These are phyloP conservation scores for Brenthis hecate DNA, from an alignment of 2,888 invertebrate species.

Conservation along the genomic window DNA sequence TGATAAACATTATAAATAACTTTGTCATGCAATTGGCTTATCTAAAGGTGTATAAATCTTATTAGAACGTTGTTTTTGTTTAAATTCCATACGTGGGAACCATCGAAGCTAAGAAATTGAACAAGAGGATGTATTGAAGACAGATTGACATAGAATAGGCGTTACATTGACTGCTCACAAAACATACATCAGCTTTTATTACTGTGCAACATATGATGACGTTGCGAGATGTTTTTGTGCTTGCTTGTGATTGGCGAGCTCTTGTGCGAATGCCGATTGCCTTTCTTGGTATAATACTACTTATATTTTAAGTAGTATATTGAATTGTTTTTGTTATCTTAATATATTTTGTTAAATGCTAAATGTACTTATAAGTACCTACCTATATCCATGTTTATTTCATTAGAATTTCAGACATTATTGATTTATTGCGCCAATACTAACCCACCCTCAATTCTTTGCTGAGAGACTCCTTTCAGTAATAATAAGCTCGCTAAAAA, in stretches of 20 bases:
- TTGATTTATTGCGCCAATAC: too few relatives aligned
- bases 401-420: too few relatives aligned
- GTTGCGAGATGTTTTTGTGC: slow-evolving; percentile 20
- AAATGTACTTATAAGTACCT: too few relatives aligned
- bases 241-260: slow-evolving; percentile 2
- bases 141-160: slow-evolving; percentile 40
- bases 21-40: not conserved
- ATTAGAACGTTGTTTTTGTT: slow-evolving; percentile 3
- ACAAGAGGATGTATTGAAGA: slow-evolving; percentile 37
- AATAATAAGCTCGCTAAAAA: too few relatives aligned
- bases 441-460: too few relatives aligned
- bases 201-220: slow-evolving; percentile 30
- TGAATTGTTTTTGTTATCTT: too few relatives aligned
- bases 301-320: too few relatives aligned
- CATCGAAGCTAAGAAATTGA: slow-evolving; percentile 8
- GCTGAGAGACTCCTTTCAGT: too few relatives aligned
- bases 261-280: not conserved
- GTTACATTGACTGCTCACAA: slow-evolving; percentile 33
- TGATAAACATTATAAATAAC: not conserved
- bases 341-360: too few relatives aligned
- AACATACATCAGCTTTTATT: slow-evolving; percentile 26
- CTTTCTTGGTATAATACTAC: not conserved
- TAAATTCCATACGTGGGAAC: slow-evolving; percentile 15
- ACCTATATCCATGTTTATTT: too few relatives aligned
- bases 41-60: slow-evolving; percentile 15